Evolutionary conservation across 2,888 invertebrate genomes (phyloP).

Genomic region (Archips xylosteana): DNA sequence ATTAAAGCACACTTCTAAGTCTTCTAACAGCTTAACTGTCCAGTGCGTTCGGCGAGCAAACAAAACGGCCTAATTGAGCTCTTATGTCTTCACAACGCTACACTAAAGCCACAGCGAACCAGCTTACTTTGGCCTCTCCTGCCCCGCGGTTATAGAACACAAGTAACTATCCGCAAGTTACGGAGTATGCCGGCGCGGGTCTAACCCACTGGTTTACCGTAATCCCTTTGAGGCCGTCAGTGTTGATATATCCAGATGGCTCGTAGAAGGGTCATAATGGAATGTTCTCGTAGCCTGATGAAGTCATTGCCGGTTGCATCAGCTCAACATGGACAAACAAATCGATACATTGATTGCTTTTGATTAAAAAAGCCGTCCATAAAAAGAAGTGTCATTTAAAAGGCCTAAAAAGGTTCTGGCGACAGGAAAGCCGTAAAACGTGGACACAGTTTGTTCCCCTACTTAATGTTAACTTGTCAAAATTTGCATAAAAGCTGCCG

Average conservation of each 20-base stretch:
- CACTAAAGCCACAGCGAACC: slow-evolving; percentile 32
- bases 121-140: slow-evolving; percentile 8
- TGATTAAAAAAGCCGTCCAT: slow-evolving; percentile 24
- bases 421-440: slow-evolving; percentile 65
- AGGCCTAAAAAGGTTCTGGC: slow-evolving; percentile 42
- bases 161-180: neutral
- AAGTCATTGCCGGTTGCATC: slow-evolving; percentile 31
- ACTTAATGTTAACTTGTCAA: slow-evolving; percentile 69
- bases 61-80: slow-evolving; percentile 60
- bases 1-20: slow-evolving; percentile 49
- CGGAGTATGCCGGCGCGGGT: slow-evolving; percentile 24
- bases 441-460: slow-evolving; percentile 69
- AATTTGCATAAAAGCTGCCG: slow-evolving; percentile 81
- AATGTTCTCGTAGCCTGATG: slow-evolving; percentile 39
- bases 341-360: slow-evolving; percentile 14
- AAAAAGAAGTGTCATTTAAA: slow-evolving; percentile 32
- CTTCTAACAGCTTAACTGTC: slow-evolving; percentile 51
- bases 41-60: slow-evolving; percentile 51
- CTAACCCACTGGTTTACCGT: slow-evolving; percentile 44
- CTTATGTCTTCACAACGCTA: slow-evolving; percentile 56
- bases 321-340: slow-evolving; percentile 12
- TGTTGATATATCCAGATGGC: slow-evolving; percentile 52
- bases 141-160: slow-evolving; percentile 4
- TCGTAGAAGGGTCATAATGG: slow-evolving; percentile 45
- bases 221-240: slow-evolving; percentile 51